These are phyloP conservation scores for Chascanopsetta lugubris DNA, from an alignment of 2,113 vertebrate genomes.

Conservation along the genomic window DNA sequence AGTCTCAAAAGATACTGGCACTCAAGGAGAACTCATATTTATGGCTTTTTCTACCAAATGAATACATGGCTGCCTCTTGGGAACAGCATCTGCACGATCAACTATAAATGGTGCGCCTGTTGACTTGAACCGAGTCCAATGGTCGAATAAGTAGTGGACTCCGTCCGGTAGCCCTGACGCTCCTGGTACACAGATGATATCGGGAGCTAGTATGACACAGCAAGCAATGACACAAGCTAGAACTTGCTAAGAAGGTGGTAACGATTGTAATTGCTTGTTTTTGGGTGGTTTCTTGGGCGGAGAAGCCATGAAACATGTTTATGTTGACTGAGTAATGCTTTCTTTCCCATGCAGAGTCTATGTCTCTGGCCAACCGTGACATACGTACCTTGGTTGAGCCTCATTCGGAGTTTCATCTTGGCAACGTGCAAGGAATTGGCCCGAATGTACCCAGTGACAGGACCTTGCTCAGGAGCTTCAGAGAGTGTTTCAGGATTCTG, in stretches of 20 bases:
- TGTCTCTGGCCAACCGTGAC: no score
- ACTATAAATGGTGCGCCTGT: neutral
- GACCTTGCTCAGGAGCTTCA: neutral
- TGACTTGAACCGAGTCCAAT: neutral
- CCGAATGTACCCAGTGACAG: no score
- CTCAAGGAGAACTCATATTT: neutral
- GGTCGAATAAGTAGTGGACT: neutral
- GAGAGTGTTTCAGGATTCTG: neutral
- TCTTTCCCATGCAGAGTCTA: neutral
- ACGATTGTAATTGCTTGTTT: neutral
- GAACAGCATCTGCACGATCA: neutral
- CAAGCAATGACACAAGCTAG: neutral
- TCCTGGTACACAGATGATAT: neutral
- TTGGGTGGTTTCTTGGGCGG: neutral
- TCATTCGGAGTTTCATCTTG: neutral
- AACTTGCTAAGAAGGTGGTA: neutral
- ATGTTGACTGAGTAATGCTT: neutral
- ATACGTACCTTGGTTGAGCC: conserved; percentile 3
- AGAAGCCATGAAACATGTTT: neutral
- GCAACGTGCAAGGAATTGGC: neutral
- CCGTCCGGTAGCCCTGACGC: neutral
- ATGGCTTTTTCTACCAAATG: neutral
- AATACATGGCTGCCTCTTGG: neutral
- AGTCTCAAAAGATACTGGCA: neutral
- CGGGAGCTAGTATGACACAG: neutral